phyloP scores from a whole-genome alignment of 2,113 vertebrate genomes.

The Eublepharis macularius region DNA sequence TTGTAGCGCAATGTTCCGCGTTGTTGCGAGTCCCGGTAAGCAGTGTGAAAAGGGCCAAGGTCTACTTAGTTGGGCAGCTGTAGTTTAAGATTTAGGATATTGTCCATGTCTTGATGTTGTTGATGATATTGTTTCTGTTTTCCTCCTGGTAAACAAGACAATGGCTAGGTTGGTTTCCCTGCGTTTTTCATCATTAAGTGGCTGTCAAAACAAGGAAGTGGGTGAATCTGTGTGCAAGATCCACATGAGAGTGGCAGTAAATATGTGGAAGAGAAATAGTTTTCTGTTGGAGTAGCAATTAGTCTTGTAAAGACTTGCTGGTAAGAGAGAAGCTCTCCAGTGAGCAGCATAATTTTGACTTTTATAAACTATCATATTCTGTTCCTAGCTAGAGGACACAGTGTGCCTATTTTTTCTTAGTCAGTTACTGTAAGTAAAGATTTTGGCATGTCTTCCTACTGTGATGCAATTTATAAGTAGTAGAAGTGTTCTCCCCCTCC shows the following conservation, averaged over 20 bases:
- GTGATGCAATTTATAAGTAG: not conserved
- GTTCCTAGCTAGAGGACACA: not conserved
- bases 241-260: too few relatives aligned
- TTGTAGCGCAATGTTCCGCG: too few relatives aligned
- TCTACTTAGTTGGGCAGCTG: too few relatives aligned
- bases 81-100: too few relatives aligned
- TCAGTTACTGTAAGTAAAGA: not conserved
- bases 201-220: not conserved
- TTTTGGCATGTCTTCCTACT: not conserved
- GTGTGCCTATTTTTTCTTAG: not conserved
- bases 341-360: not conserved
- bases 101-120: not conserved
- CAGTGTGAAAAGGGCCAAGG: too few relatives aligned
- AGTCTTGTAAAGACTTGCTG: rapidly evolving
- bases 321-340: not conserved
- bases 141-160: not conserved
- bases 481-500: not conserved
- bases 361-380: not conserved
- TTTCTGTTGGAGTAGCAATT: not conserved
- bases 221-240: not conserved
- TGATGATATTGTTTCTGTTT: not conserved
- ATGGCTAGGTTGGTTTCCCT: rapidly evolving
- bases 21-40: too few relatives aligned
- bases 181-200: not conserved
- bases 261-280: not conserved